Evolutionary conservation across 2,113 vertebrate genomes (phyloP).

Genomic region (Synodontis membranacea): DNA sequence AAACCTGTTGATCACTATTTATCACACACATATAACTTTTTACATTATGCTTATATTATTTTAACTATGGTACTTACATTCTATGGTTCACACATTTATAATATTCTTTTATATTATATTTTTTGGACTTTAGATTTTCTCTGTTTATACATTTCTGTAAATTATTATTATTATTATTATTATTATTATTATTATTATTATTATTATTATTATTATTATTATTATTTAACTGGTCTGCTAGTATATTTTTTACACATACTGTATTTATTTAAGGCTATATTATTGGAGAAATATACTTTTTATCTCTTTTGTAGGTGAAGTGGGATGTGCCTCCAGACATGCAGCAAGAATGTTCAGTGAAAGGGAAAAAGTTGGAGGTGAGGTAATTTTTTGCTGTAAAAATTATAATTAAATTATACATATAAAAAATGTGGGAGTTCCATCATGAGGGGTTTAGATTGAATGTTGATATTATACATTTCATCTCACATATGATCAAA

Average conservation of each 20-base stretch:
- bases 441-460: not conserved
- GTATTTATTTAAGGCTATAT: not conserved
- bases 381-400: slow-evolving; percentile 16
- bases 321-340: slow-evolving; percentile 67
- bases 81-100: not conserved
- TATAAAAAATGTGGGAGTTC: not conserved
- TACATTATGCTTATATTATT: not conserved
- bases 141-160: not conserved
- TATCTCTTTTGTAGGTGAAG: slow-evolving; percentile 61
- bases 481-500: not conserved
- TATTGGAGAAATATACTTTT: not conserved
- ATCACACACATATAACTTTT: not conserved
- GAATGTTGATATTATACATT: not conserved
- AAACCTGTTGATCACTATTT: not conserved
- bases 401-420: not conserved
- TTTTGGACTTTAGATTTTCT: not conserved
- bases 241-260: not conserved
- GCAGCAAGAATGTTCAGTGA: slow-evolving; percentile 60
- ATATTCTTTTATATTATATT: not conserved
- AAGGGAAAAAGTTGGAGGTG: slow-evolving; percentile 73
- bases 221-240: not conserved
- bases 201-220: not conserved
- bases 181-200: too few species aligned
- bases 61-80: not conserved
- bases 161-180: too few species aligned